These are phyloP conservation scores for Kryptolebias marmoratus DNA, from an alignment of 2,113 vertebrate species.

Conservation along the genomic window DNA sequence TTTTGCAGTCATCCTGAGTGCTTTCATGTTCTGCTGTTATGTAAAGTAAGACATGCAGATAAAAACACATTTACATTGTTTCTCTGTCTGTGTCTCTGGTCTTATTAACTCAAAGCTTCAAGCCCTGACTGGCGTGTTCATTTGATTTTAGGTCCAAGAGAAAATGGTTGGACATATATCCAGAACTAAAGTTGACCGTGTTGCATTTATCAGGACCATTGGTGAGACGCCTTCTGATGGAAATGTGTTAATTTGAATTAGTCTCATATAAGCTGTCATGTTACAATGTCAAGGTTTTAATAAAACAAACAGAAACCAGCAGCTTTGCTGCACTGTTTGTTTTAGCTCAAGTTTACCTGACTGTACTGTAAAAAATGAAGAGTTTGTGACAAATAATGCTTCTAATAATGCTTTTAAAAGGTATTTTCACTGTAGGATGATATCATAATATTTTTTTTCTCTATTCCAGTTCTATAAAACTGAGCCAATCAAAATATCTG, in stretches of 20 bases:
- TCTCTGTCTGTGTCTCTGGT: not conserved
- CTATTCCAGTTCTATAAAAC: conserved; percentile 47
- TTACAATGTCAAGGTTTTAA: too few species aligned
- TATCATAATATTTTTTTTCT: not conserved
- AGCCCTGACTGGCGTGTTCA: not conserved
- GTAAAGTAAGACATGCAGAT: conserved; percentile 65
- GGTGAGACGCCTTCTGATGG: conserved; percentile 48
- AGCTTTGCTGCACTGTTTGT: too few species aligned
- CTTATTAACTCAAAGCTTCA: not conserved
- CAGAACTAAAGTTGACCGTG: conserved; percentile 38
- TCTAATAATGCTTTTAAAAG: too few species aligned
- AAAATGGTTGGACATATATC: conserved; percentile 60
- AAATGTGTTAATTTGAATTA: not conserved
- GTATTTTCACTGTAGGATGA: not conserved
- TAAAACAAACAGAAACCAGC: not conserved
- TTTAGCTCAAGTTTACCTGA: too few species aligned
- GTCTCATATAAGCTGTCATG: not conserved
- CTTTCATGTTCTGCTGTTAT: conserved; percentile 22
- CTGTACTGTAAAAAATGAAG: too few species aligned
- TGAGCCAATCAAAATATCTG: not conserved
- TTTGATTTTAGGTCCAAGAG: conserved; percentile 62
- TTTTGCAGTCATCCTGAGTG: conserved; percentile 44
- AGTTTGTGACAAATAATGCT: too few species aligned
- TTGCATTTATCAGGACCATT: conserved; percentile 15
- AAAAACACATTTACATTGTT: not conserved